Evolutionary conservation across 2,113 vertebrate genomes (phyloP), one percentile per base, ranked within the genome.

Genomic region (Daboia siamensis): DNA sequence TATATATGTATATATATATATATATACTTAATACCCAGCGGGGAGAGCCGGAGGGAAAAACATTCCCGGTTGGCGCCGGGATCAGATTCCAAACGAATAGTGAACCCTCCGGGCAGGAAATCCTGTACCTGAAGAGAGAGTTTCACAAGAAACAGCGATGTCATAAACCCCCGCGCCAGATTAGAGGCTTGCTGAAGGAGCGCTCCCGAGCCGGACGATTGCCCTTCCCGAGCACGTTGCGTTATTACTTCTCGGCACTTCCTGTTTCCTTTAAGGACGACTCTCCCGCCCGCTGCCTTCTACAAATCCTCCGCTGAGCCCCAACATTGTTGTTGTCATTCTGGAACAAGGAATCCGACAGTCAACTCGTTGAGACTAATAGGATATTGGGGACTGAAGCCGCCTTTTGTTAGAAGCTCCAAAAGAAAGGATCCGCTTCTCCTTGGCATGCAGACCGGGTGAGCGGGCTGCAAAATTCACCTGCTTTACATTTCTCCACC

Each of bases 291-390:
- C 93, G 92, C 64, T 91, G 90, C 90, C 0, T 93, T 95, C 94
- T 95, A 90, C 93, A 96, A 94, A 94, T 84, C 96, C 97, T 95
- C 94, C 59, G 94, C 96, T 96, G 96, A 96, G 92, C 96, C 97
- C 96, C 95, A 93, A 85, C 55, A 39, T 80, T 93, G 89, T 64
- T 97, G 94, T 74, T 97, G 94, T 94, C 92, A 93, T 95, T 96
- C 95, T 94, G 89, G 94, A 97, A 90, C 90, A 92, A 96, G 93
- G 74, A 95, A 95, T 95, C 94, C 96, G 96, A 97, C 95, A 97
- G 91, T 96, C 93, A 97, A 95, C 94, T 95, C 92, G 94, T 93
- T 86, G 56, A 91, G 91, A 86, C 64, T 94, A 94, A 97, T 86
- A 95, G 80, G 93, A 91, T 86, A 29, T 86, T 95, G 94, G 93